These are phyloP conservation scores for Malacoraja senta DNA, from an alignment of 2,797 vertebrate species.

Conservation along the genomic window DNA sequence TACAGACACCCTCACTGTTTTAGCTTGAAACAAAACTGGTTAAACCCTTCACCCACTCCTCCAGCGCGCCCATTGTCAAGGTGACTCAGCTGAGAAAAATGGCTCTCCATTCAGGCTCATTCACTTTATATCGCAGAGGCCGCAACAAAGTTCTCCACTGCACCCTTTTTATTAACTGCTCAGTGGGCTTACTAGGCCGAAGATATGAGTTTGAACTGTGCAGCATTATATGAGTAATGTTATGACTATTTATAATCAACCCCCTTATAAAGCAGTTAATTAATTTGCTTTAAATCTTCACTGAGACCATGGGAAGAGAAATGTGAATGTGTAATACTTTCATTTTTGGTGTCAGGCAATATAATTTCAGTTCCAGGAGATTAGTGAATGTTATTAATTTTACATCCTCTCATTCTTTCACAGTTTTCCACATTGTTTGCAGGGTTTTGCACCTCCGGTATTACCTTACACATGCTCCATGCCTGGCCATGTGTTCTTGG, in stretches of 20 bases:
- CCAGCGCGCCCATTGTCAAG: background rate
- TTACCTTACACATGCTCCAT: too few species aligned
- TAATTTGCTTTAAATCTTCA: background rate
- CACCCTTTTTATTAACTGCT: background rate
- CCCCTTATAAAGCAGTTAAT: background rate
- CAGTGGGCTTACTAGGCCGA: background rate
- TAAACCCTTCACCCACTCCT: background rate
- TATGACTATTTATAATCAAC: too few species aligned
- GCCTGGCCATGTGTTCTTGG: too few species aligned
- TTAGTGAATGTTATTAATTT: background rate
- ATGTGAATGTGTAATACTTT: background rate
- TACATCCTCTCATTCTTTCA: background rate
- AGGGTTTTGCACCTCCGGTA: background rate
- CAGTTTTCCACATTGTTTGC: background rate
- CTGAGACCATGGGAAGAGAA: background rate
- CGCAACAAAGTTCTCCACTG: background rate
- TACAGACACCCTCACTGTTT: background rate
- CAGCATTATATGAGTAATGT: background rate
- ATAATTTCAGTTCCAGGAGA: background rate
- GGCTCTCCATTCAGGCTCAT: background rate
- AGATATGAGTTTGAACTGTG: background rate
- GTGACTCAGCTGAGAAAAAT: background rate
- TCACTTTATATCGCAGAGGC: background rate
- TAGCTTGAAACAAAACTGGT: background rate
- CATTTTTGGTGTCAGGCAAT: background rate